These are phyloP conservation scores for Nasua narica DNA, from an alignment of 2,797 vertebrate genomes.

Conservation along the genomic window DNA sequence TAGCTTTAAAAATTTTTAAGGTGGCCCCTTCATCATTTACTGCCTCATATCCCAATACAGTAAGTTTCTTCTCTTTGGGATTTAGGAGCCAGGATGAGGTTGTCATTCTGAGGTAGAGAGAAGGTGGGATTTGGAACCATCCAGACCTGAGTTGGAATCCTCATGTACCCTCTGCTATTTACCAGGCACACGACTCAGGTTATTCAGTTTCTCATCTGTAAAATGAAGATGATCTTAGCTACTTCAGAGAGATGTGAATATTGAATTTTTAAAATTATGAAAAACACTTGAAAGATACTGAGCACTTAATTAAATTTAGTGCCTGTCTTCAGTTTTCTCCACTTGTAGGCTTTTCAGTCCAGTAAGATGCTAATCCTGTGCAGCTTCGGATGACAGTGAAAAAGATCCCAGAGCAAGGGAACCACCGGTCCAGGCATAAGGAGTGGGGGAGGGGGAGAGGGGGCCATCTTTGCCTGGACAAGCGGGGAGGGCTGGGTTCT, in stretches of 20 bases:
- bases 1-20: background rate
- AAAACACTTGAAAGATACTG: background rate
- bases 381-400: background rate
- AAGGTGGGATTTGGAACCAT: background rate
- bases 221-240: background rate
- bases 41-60: background rate
- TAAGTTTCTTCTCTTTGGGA: background rate
- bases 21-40: background rate
- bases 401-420: background rate
- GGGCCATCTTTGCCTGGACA: accelerated
- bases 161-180: background rate
- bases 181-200: background rate
- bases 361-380: background rate
- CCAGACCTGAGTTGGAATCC: background rate
- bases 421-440: accelerated
- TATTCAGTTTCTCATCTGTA: background rate
- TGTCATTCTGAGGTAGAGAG: background rate
- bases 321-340: background rate
- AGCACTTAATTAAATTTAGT: background rate
- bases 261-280: background rate
- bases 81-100: background rate
- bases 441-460: accelerated
- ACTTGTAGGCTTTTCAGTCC: background rate
- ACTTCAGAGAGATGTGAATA: background rate
- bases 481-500: background rate